Evolutionary conservation across 2,888 invertebrate species (phyloP), one percentile per base, ranked within the genome.

Genomic region (Nowickia ferox): DNA sequence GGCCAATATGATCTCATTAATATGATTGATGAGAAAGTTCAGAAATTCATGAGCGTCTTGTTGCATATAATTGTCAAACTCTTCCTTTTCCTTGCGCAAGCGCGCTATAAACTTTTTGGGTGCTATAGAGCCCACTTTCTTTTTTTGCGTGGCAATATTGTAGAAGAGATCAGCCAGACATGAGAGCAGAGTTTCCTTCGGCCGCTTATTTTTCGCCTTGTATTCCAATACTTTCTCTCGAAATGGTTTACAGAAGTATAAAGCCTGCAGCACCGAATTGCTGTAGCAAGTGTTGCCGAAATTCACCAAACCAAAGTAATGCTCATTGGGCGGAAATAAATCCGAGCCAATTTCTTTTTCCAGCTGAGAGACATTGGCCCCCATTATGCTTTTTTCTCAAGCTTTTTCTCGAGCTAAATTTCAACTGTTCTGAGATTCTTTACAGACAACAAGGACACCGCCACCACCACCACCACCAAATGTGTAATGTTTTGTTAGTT

Each of bases 281-380:
- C 99, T 99, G 93, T 99, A 99, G 94, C 99, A 99, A 44, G 99
- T 99, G 94, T 99, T 99, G 89, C 99, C 99, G 94, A 99, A 99
- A 95, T 99, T 99, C 88, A 99, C 99, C 93, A 99, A 95, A 92
- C 99, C 99, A 95, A 99, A 99, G 93, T 98, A 99, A 93, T 99
- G 99, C 93, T 99, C 99, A 93, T 99, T 99, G 87, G 98, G 97
- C 91, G 99, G 98, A 94, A 99, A 98, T 93, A 98, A 97, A 94
- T 99, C 99, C 90, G 98, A 96, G 92, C 99, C 99, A 93, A 99
- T 99, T 95, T 99, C 99, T 94, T 98, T 97, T 95, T 99, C 99
- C 93, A 99, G 94, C 94, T 99, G 99, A 91, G 99, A 99, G 94
- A 99, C 97, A 95, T 98, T 99, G 93, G 98, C 98, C 94, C 99